Conservation (phyloP, 2,888 invertebrate species). For the Aromia moschata region DNA sequence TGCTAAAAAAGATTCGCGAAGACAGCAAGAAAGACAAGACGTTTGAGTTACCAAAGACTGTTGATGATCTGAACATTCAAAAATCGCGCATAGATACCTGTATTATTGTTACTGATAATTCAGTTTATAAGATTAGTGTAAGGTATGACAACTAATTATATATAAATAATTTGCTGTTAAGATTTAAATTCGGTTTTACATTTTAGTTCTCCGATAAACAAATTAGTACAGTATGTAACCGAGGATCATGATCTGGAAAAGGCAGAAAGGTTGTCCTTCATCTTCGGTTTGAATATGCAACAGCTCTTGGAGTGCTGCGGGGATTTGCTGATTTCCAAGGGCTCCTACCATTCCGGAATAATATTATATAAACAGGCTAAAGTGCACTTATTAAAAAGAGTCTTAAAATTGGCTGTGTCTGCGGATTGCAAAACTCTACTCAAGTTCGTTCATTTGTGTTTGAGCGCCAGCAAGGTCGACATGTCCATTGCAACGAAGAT, state of each 20-base stretch:
- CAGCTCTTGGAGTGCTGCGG: constrained; percentile 81
- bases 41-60: constrained; percentile 61
- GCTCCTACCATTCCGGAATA: constrained; percentile 79
- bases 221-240: constrained; percentile 69
- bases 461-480: constrained; percentile 66
- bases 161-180: too few relatives aligned
- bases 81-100: constrained; percentile 67
- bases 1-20: constrained; percentile 52
- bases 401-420: constrained; percentile 68
- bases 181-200: too few relatives aligned
- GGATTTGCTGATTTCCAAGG: constrained; percentile 79
- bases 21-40: constrained; percentile 52
- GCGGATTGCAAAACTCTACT: constrained; percentile 71
- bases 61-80: constrained; percentile 63
- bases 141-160: constrained; percentile 57
- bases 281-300: constrained; percentile 72
- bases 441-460: constrained; percentile 68
- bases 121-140: constrained; percentile 69
- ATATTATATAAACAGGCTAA: constrained; percentile 77
- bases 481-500: constrained; percentile 70
- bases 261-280: constrained; percentile 68
- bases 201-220: constrained; percentile 61
- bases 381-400: constrained; percentile 67
- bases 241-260: constrained; percentile 66
- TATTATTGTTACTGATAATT: constrained; percentile 69